Conservation (phyloP, 2,888 invertebrate genomes). For the Drosophila neotestacea region DNA sequence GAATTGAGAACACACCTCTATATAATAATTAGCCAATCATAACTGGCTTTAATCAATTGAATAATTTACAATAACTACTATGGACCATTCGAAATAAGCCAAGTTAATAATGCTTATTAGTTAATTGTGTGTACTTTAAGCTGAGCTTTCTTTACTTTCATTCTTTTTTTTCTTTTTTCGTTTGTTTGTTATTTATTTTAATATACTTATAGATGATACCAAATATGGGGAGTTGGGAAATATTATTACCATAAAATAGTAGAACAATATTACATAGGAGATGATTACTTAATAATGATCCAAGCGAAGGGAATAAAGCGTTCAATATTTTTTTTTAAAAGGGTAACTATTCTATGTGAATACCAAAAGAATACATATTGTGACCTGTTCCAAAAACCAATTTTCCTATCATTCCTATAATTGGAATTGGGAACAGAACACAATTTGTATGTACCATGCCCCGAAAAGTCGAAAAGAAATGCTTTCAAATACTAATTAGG, state of each 20-base stretch:
- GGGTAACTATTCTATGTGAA: conserved; percentile 25
- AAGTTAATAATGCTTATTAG: conserved; percentile 41
- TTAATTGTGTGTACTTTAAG: conserved; percentile 47
- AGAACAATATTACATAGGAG: conserved; percentile 35
- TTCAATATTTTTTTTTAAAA: conserved; percentile 13
- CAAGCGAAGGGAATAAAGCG: conserved; percentile 47
- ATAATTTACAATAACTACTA: conserved; percentile 75
- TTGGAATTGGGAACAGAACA: background rate
- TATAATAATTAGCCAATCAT: background rate
- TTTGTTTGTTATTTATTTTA: conserved; percentile 1
- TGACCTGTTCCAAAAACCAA: background rate
- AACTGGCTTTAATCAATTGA: conserved; percentile 27
- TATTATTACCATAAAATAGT: conserved; percentile 15
- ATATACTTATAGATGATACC: conserved; percentile 15
- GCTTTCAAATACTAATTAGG: background rate
- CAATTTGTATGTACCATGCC: conserved; percentile 13
- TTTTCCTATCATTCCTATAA: background rate
- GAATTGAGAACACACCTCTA: background rate
- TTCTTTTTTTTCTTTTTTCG: background rate
- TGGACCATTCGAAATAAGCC: conserved; percentile 70
- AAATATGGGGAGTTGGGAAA: conserved; percentile 32
- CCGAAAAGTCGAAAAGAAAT: background rate
- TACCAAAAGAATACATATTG: conserved; percentile 27
- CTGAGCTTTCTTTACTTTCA: conserved; percentile 44
- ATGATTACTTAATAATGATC: conserved; percentile 30